Evolutionary conservation across 2,113 vertebrate species (phyloP), one percentile per base, ranked within the genome.

Genomic region (Solea senegalensis): DNA sequence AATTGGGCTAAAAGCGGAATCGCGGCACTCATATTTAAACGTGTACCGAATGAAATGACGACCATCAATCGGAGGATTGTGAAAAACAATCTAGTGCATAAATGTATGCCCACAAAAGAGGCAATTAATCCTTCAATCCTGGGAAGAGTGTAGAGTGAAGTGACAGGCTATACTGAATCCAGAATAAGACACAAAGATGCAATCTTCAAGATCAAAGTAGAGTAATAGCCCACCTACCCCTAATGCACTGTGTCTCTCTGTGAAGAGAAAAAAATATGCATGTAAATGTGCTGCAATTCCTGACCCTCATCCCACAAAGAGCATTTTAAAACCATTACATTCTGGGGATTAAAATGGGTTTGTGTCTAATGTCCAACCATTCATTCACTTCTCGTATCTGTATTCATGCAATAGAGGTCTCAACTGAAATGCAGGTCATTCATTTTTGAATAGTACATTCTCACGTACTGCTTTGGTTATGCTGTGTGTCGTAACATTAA

Each of bases 201-300:
- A 76, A 81, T 87, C 76, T 82, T 55, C 58, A 54, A 66, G 75
- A 88, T 87, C 73, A 87, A 82, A 87, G 68, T 41, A 7, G 54
- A 72, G 76, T 69, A 80, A 82, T 40, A 71, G 54, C 56, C 52
- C 60, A 65, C 27, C 34, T 53, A 79, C 81, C 80, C 71, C 78
- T 69, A 50, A 86, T 79, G 84, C 72, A 83, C 72, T 79, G 79
- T 84, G 79, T 84, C 65, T 68, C 44, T 51, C 53, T 48, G 46
- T 55, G 59, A 67, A 40, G 27, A 6, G 5, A 34, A 34, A 49
- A 58, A 21, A 58, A 16, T 2, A 34, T 27, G 68, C 70, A 88
- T 78, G 54, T 55, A 65, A 80, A 85, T 83, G 72, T 59, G 77
- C 63, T 60, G 59, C 67, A 16, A 41, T 44, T 55, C 45, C 62